Percentiles rank a stretch among this genome's conserved stretches.
These are phyloP conservation scores for Asteroscopus sphinx DNA, from an alignment of 2,888 invertebrate genomes.

Conservation along the genomic window DNA sequence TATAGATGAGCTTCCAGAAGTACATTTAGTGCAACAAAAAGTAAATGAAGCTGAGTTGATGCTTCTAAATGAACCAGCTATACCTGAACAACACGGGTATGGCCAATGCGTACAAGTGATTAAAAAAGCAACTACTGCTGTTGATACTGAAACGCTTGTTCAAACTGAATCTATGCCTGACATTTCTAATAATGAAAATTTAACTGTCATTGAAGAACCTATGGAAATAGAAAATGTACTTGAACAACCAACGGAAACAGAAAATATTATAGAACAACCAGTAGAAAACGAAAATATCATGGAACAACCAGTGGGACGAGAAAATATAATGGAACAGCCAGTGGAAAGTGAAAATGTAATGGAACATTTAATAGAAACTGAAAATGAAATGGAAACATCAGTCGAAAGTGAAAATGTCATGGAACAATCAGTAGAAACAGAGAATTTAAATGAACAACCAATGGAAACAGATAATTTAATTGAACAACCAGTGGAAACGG, in stretches of 20 bases:
- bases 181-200: slow-evolving; percentile 21
- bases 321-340: slow-evolving; percentile 12
- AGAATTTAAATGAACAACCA: slow-evolving; percentile 9
- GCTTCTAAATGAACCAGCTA: slow-evolving; percentile 25
- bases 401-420: slow-evolving; percentile 1
- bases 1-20: slow-evolving; percentile 66
- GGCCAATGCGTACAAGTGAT: slow-evolving; percentile 7
- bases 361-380: slow-evolving; percentile 21
- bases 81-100: slow-evolving; percentile 22
- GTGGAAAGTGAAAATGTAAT: slow-evolving; percentile 14
- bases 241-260: slow-evolving; percentile 15
- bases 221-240: slow-evolving; percentile 27
- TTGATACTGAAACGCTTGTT: slow-evolving; percentile 21
- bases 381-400: slow-evolving; percentile 10
- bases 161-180: slow-evolving; percentile 33
- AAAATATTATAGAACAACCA: background rate
- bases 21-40: slow-evolving; percentile 57
- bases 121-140: slow-evolving; percentile 17
- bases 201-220: slow-evolving; percentile 15
- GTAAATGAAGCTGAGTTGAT: slow-evolving; percentile 37
- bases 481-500: slow-evolving; percentile 7
- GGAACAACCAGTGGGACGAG: slow-evolving; percentile 11
- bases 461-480: slow-evolving; percentile 20
- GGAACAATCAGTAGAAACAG: slow-evolving; percentile 10
- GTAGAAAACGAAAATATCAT: background rate